Base-by-base conservation (phyloP, 2,113 vertebrate genomes). In the Rhea pennata region DNA sequence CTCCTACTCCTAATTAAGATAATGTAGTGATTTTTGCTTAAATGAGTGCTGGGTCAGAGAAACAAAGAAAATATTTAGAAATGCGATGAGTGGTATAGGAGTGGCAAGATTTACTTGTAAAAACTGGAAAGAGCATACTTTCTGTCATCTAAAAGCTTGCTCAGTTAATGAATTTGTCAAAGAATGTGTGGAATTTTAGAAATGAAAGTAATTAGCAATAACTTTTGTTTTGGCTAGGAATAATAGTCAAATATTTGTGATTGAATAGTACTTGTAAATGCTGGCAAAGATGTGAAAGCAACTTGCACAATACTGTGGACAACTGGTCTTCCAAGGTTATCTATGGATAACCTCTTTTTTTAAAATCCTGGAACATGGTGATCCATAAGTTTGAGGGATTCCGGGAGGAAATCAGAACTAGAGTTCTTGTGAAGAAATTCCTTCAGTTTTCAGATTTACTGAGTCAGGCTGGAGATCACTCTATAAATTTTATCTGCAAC, bases 131-230 rank as follows among this genome's bases (percentile, higher is more conserved):
- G 73, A 65, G 39, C 5, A 1, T 54, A 39, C 84, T 93, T 92
- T 95, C 61, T 93, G 66, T 88, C 67, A 84, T 87, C 82, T 83
- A 71, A 67, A 95, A 88, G 70, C 56, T 90, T 87, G 53, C 23
- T 75, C 80, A 89, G 62, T 53, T 95, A 70, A 78, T 64, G 27
- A 79, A 89, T 93, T 96, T 96, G 42, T 96, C 20, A 50, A 94
- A 94, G 83, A 95, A 95, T 76, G 40, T 80, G 33, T 87, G 94
- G 89, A 96, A 97, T 97, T 94, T 77, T 64, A 85, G 51, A 91
- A 96, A 91, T 85, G n/a, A 87, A 93, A 96, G 56, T 95, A 88
- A 87, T 84, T 80, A 69, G 51, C 94, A 75, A 96, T 77, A 93
- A 89, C 71, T 84, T 95, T 48, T 56, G 26, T 85, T 95, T 92